Conservation (phyloP, 2,113 vertebrate genomes). For the Daphoenositta chrysoptera region DNA sequence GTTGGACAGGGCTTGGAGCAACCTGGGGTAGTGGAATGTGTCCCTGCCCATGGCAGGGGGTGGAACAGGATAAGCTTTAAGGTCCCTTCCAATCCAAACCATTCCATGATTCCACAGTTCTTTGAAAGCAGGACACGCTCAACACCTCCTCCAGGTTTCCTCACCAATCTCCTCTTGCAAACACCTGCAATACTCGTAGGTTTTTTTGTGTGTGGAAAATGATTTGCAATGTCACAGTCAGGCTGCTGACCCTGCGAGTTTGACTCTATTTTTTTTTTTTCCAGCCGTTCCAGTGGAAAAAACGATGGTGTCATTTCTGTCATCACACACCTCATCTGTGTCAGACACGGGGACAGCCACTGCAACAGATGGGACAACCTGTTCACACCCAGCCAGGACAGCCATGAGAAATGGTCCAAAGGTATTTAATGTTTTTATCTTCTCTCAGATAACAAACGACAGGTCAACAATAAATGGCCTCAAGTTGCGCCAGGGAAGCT, state of each 20-base stretch:
- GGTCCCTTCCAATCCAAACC: neutral
- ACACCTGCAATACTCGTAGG: neutral
- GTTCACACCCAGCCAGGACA: neutral
- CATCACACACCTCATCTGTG: neutral
- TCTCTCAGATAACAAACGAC: neutral
- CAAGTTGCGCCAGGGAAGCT: neutral
- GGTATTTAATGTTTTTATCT: neutral
- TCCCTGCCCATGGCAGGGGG: neutral
- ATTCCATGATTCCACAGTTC: no score
- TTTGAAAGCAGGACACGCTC: neutral
- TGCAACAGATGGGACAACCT: neutral
- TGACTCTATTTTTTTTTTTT: neutral
- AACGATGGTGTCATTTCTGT: neutral
- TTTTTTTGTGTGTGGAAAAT: neutral
- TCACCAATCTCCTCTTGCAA: neutral
- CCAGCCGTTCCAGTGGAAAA: neutral
- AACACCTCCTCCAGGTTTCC: neutral
- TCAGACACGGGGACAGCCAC: neutral
- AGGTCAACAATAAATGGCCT: neutral
- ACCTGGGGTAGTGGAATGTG: accelerated
- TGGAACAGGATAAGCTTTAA: neutral
- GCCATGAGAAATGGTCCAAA: neutral
- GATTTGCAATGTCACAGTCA: neutral
- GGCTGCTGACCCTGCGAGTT: neutral
- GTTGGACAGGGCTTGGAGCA: neutral